These are phyloP conservation scores for Nymphicus hollandicus DNA, from an alignment of 2,113 vertebrate genomes.

Conservation along the genomic window DNA sequence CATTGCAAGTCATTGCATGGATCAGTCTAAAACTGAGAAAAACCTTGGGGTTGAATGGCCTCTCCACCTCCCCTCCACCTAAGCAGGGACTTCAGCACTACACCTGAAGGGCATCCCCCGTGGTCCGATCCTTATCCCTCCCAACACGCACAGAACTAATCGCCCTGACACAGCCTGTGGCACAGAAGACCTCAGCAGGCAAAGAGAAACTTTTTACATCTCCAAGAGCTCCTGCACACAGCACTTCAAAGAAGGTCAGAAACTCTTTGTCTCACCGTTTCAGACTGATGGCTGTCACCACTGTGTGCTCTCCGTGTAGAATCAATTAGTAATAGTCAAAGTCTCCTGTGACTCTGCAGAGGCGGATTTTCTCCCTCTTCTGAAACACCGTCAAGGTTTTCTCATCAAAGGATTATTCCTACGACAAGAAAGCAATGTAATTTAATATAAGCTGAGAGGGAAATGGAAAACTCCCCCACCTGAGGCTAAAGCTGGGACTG, in stretches of 20 bases:
- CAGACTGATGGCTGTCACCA: conserved; percentile 30
- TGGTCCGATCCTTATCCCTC: neutral
- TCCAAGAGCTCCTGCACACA: neutral
- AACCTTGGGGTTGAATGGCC: accelerated
- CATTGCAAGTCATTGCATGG: neutral
- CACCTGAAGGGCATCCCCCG: accelerated
- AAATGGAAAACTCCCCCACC: conserved; percentile 25
- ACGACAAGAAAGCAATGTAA: conserved; percentile 35
- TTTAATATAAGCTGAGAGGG: conserved; percentile 33
- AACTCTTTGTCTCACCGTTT: neutral
- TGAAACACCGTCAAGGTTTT: neutral
- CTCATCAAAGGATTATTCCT: conserved; percentile 39
- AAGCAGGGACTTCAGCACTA: neutral
- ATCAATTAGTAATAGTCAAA: conserved; percentile 45
- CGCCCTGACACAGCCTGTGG: neutral
- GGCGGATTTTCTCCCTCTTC: neutral
- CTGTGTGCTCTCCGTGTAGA: neutral
- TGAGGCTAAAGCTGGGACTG: neutral
- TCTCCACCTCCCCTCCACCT: neutral
- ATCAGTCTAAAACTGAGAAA: neutral
- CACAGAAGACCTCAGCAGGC: neutral
- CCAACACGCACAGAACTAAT: neutral
- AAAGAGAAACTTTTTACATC: neutral
- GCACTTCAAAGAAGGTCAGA: conserved; percentile 17
- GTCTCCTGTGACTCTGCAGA: neutral